Base-by-base conservation (phyloP, 2,888 invertebrate species). In the Ditylenchus weischeri region DNA sequence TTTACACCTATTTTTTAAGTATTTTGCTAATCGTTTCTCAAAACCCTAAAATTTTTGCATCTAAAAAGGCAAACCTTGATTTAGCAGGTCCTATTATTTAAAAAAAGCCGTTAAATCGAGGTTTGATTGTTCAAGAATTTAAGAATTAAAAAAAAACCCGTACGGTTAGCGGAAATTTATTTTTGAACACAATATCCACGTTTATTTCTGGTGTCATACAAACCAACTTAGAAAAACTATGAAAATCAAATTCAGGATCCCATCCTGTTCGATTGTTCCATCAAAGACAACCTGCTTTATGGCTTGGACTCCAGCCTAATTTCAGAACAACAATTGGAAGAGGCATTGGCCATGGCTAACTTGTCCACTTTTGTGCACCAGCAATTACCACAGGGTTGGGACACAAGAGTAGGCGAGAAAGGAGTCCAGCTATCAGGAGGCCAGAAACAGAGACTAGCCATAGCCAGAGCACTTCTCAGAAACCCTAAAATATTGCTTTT, bases 201-300 rank as follows among this genome's bases (percentile, higher is more conserved):
- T 23, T 51, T 23, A 59, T n/a, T n/a, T n/a, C 58, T 57, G 29
- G 5, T 29, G 2, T 29, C 5, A 29, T 2, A 29, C 29, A 4
- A 29, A 29, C 29, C 23, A 10, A 36, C 13, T 59, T 11, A 11
- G 7, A 36, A 38, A 59, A 38, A 15, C 36, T 64, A 61, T 23
- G 35, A 71, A 5, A 23, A 19, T 3, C n/a, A 18, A 15, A 90
- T 91, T 3, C 93, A 93, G 85, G 93, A 93, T 80, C 93, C 93
- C 0, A 88, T 90, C 0, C 86, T 93, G 0, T 93, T 93, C 84
- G 91, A 91, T 84, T 87, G 90, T 65, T 90, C 90, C n/a, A 91
- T 93, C 66, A 35, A n/a, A n/a, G 63, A 60, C 6, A 71, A 71
- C 43, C 66, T 71, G 18, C 38, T 35, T 11, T 71, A 71, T 54